Evolutionary conservation across 2,888 invertebrate genomes (phyloP), one percentile per base, ranked within the genome.

Genomic region (Spatulosminthurus flaviceps): DNA sequence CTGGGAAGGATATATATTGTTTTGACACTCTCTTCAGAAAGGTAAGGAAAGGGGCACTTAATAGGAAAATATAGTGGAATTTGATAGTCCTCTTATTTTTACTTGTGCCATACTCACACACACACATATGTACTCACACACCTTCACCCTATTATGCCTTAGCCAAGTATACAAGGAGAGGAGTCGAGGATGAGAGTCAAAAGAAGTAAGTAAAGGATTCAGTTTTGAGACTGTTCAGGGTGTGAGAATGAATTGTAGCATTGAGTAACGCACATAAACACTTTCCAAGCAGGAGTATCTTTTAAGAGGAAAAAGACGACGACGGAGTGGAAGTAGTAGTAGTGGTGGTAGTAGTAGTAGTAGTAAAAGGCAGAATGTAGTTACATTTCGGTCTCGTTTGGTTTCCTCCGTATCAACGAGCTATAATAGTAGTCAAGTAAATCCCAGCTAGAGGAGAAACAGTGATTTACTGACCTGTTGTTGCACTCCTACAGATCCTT

Each of bases 401-500:
- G 26, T 76, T 51, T 67, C 67, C 64, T 24, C 64, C 21, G 67
- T 76, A 76, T 76, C 76, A 76, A 76, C 76, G 76, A 76, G 76
- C 66, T 76, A 76, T 76, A 76, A 76, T 76, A 76, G 76, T 74
- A 79, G 66, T 70, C 79, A 73, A 76, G 78, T 80, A 81, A 81
- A 81, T 80, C 81, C 74, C 78, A 78, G 78, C 78, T 67, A 60
- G 78, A 81, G 75, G 75, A 81, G 76, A 79, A 81, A 77, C 77
- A 81, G 82, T 82, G 82, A 82, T 82, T 82, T 82, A 82, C 80
- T 80, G 80, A 80, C 82, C 82, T 80, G 82, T 80, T 82, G 82
- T 82, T 80, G 79, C 82, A 70, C 76, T 76, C 69, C 76, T 76
- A 67, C 75, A 66, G 66, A 75, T 75, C 75, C 75, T 78, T 66